A percentile compares a stretch with the other conserved stretches of the same genome.
phyloP scores from a whole-genome alignment of 2,113 vertebrate genomes.

The Hirundichthys speculiger region DNA sequence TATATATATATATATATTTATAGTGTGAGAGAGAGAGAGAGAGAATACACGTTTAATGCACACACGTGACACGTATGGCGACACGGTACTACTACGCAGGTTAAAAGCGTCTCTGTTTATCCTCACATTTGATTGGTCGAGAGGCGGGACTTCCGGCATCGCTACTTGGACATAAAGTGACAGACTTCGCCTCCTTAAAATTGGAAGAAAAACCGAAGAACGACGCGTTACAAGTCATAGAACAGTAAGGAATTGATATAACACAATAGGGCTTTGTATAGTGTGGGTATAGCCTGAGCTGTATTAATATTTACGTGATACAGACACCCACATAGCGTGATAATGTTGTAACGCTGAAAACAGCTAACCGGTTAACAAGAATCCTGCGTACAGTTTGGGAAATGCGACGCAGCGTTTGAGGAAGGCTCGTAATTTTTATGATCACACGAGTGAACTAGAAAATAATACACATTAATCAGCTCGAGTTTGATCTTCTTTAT shows the following conservation, averaged over 20 bases:
- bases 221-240: conserved; percentile 51
- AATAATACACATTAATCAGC: neutral
- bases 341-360: conserved; percentile 31
- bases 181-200: conserved; percentile 60
- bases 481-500: neutral
- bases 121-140: conserved; percentile 54
- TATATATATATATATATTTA: too few relatives aligned
- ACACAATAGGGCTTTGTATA: conserved; percentile 2
- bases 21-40: too few relatives aligned
- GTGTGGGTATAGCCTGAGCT: conserved; percentile 7
- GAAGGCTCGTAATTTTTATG: conserved; percentile 36
- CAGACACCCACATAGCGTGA: conserved; percentile 1
- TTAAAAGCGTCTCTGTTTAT: conserved; percentile 29
- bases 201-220: conserved; percentile 66
- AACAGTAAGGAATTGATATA: conserved; percentile 61
- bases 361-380: conserved; percentile 59
- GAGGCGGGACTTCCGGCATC: conserved; percentile 69
- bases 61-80: neutral
- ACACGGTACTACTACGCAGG: conserved; percentile 27
- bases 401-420: conserved; percentile 43
- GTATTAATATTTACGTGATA: conserved; percentile 31
- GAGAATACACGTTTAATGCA: neutral
- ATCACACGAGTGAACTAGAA: neutral
- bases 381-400: conserved; percentile 45
- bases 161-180: conserved; percentile 61